These are phyloP conservation scores for Idaea aversata DNA, from an alignment of 2,888 invertebrate genomes.

Conservation along the genomic window DNA sequence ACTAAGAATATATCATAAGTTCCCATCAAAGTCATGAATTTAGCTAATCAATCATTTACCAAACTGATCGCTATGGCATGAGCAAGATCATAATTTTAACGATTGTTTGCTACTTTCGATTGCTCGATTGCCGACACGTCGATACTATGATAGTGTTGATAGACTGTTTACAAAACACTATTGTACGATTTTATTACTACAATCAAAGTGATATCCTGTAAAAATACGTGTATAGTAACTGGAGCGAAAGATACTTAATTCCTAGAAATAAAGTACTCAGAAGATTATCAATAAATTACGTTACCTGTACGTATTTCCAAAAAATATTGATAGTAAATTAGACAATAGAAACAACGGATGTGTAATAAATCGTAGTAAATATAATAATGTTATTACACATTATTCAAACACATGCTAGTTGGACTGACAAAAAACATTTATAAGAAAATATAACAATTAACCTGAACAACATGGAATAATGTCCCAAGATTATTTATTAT, in stretches of 20 bases:
- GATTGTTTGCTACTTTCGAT: constrained; percentile 9
- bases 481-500: not conserved
- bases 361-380: no score
- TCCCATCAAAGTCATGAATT: no score
- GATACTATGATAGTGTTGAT: not conserved
- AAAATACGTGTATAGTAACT: no score
- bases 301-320: no score
- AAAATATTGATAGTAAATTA: no score
- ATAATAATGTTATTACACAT: not conserved
- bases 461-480: not conserved
- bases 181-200: not conserved
- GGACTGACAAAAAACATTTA: not conserved
- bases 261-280: no score
- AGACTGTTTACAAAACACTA: not conserved
- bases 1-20: no score
- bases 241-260: no score
- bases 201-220: no score
- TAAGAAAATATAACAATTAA: not conserved
- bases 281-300: no score
- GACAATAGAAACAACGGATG: no score
- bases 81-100: constrained; percentile 26
- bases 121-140: not conserved
- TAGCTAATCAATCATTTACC: not conserved
- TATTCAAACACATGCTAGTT: not conserved
- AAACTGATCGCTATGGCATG: constrained; percentile 36